Conservation (phyloP, 2,113 vertebrate genomes). For the Phasianus colchicus region DNA sequence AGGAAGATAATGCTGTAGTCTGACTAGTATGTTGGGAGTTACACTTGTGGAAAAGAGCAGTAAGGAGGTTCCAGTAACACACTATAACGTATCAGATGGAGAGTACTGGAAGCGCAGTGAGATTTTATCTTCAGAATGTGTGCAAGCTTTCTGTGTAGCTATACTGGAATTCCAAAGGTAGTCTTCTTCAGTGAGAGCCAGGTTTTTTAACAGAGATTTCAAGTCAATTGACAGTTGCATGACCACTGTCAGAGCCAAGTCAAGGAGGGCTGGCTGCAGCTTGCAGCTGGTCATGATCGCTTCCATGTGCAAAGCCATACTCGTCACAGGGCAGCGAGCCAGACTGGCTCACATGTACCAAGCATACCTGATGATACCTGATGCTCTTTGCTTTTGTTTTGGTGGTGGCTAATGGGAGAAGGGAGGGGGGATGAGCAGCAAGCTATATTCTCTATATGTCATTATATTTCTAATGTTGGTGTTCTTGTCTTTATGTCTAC, state of each 20-base stretch:
- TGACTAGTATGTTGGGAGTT: constrained; percentile 27
- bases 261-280: not conserved
- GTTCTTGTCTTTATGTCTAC: constrained; percentile 85
- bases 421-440: constrained; percentile 23
- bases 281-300: fast-evolving
- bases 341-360: constrained; percentile 20
- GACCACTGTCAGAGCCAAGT: constrained; percentile 16
- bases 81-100: not conserved
- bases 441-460: constrained; percentile 64
- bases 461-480: constrained; percentile 83
- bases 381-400: not conserved
- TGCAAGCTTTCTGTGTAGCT: constrained; percentile 20
- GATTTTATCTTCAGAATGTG: constrained; percentile 9
- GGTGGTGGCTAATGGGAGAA: constrained; percentile 32
- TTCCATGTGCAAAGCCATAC: constrained; percentile 18
- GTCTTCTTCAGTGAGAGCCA: constrained; percentile 17
- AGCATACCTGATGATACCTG: not conserved
- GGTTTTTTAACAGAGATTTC: constrained; percentile 41
- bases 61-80: not conserved
- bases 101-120: not conserved
- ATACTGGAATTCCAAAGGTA: constrained; percentile 8
- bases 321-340: not conserved
- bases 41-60: constrained; percentile 10
- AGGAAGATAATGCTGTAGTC: constrained; percentile 15
- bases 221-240: constrained; percentile 20